Evolutionary conservation across 2,113 vertebrate species (phyloP), one percentile per base, ranked within the genome.

Genomic region (Anoplopoma fimbria): DNA sequence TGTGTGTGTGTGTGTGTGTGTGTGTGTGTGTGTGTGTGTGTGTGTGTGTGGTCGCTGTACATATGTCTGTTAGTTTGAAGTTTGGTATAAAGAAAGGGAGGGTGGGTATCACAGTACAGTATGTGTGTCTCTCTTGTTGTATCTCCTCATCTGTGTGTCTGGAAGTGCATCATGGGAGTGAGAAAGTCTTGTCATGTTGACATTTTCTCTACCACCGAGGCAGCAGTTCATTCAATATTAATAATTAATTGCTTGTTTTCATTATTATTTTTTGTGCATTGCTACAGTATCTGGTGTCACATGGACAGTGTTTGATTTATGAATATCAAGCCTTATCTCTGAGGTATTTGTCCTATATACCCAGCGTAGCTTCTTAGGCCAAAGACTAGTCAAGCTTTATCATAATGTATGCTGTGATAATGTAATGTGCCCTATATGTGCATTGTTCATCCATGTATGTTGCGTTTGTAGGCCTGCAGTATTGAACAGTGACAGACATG

Each of bases 361-460:
- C 25, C 65, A 69, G 36, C 76, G 29, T 69, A 27, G 36, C 77
- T 42, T 73, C 27, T 63, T 49, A 69, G 15, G 27, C 27, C 53
- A 68, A 76, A 60, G n/a, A 19, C 12, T 27, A 6, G 23, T 67
- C 21, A 1, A 27, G 23, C 19, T 40, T 67, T 9, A 51, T 64
- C 62, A 63, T 69, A 2, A 60, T 49, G 19, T 71, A 69, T 63
- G 51, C 51, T 38, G 62, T 63, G 40, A 69, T 62, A 40, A 64
- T 55, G 23, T 60, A 27, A 57, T n/a, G 29, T 77, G 34, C 25
- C 64, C 75, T 70, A 73, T 77, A 77, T 88, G 47, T 84, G 78
- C 75, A 61, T 42, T 87, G 86, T 72, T 81, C 77, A 82, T 81
- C 33, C 53, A 74, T 86, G 80, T 81, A 53, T 84, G 82, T 47